These are phyloP conservation scores for Himalopsyche phryganea DNA, from an alignment of 1,140 invertebrate species.

Conservation along the genomic window DNA sequence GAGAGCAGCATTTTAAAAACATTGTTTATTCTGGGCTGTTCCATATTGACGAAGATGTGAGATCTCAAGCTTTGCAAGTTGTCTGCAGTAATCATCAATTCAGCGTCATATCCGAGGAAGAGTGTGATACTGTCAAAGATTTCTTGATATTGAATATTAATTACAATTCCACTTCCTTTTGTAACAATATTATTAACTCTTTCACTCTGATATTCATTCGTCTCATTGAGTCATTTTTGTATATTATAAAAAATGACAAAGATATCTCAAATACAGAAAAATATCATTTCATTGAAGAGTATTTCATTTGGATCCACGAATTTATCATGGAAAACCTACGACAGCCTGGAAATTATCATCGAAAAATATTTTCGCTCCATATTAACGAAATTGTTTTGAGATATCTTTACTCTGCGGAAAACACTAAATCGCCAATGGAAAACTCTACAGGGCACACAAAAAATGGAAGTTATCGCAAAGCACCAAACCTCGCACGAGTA, in stretches of 20 bases:
- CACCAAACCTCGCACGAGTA: conserved; percentile 13
- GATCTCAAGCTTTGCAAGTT: conserved; percentile 45
- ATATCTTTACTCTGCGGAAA: conserved; percentile 36
- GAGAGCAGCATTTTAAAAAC: conserved; percentile 10
- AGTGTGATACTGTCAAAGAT: conserved; percentile 39
- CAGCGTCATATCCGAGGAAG: conserved; percentile 34
- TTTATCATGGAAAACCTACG: conserved; percentile 39
- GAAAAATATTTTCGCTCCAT: conserved; percentile 44
- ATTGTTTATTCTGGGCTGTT: conserved; percentile 31
- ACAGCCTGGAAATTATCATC: conserved; percentile 46
- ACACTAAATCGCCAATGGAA: conserved; percentile 35
- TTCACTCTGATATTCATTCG: conserved; percentile 38
- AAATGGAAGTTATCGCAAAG: conserved; percentile 9
- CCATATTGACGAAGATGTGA: conserved; percentile 38
- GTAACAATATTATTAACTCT: conserved; percentile 43
- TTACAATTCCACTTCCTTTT: conserved; percentile 45
- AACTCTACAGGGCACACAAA: not conserved
- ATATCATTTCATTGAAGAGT: conserved; percentile 14
- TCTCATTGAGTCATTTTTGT: conserved; percentile 21
- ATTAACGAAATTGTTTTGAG: conserved; percentile 37
- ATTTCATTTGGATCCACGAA: conserved; percentile 36
- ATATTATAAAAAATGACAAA: conserved; percentile 8
- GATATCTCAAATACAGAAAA: not conserved
- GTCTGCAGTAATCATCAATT: conserved; percentile 41
- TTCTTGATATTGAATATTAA: conserved; percentile 46